phyloP scores from a whole-genome alignment of 2,888 invertebrate genomes.

The Lutraria lutraria region DNA sequence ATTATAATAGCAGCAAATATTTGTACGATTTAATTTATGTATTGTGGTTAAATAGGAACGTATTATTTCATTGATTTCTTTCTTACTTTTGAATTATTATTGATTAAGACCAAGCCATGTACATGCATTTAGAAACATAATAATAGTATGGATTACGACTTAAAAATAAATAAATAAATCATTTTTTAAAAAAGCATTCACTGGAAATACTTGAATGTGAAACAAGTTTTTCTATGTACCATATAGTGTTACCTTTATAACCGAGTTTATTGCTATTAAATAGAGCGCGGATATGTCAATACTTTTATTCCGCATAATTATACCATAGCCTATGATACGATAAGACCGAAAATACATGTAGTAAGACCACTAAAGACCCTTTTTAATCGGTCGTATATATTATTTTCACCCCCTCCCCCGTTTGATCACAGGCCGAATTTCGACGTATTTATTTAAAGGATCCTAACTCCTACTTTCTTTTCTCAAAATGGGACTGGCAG shows the following conservation, averaged over 20 bases:
- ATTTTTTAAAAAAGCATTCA: background rate
- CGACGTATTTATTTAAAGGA: no score
- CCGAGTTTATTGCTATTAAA: background rate
- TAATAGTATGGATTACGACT: background rate
- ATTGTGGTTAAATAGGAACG: background rate
- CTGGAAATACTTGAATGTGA: background rate
- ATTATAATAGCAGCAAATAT: background rate
- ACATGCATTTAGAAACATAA: background rate
- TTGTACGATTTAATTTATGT: slow-evolving; percentile 9
- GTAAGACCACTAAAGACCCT: no score
- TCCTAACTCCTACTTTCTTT: no score
- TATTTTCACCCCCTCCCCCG: no score
- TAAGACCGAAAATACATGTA: no score
- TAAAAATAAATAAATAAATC: background rate
- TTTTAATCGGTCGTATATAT: no score
- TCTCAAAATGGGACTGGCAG: no score
- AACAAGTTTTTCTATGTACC: background rate
- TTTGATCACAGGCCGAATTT: no score
- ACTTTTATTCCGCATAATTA: background rate
- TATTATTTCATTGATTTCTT: background rate
- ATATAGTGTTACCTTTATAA: no score
- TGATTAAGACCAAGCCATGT: background rate
- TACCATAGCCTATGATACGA: no score
- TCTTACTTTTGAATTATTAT: background rate
- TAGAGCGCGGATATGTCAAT: background rate